Base-by-base conservation (phyloP, 2,888 invertebrate genomes). In the Crocallis elinguaria region DNA sequence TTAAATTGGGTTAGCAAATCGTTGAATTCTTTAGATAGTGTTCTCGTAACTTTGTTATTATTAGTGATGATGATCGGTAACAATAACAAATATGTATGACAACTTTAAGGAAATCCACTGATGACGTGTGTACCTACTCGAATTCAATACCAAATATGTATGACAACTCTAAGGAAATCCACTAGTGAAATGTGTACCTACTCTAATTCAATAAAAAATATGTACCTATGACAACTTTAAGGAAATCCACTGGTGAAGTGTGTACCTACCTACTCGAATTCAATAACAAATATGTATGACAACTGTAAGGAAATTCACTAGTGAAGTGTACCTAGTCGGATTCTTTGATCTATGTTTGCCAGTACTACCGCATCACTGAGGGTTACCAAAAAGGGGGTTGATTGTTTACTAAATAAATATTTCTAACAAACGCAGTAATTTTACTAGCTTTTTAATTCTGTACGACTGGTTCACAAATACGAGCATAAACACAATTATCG, bases 341-440 rank as follows among this genome's bases (percentile, higher is more conserved):
- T 38, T 53, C 86, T 89, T 90, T 90, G 88, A 90, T 88, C 82
- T 79, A 59, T 84, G 70, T 88, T 86, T 88, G 75, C 79, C 53
- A 62, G 75, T 80, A 79, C 80, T 82, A 72, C 65, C 67, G 64
- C 7, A 64, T 54, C 49, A 48, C 60, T 60, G 68, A 70, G 78
- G 73, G 76, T 69, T 69, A 64, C 66, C 62, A 62, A 65, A 57
- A 68, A 69, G 76, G 75, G 71, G 58, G 63, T 51, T 53, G 45
- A 25, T 62, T 87, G 81, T 88, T 87, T 87, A 68, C 77, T 63
- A 59, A 70, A 75, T 71, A 87, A 90, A 89, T 85, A 86, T 86
- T 88, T 82, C 83, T 78, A 77, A 86, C 85, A 82, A 84, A 73
- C 74, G 69, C 69, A 75, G 77, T 77, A 70, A 66, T 64, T 66